Conservation (phyloP, 2,888 invertebrate genomes). For the Cataglyphis albicans region DNA sequence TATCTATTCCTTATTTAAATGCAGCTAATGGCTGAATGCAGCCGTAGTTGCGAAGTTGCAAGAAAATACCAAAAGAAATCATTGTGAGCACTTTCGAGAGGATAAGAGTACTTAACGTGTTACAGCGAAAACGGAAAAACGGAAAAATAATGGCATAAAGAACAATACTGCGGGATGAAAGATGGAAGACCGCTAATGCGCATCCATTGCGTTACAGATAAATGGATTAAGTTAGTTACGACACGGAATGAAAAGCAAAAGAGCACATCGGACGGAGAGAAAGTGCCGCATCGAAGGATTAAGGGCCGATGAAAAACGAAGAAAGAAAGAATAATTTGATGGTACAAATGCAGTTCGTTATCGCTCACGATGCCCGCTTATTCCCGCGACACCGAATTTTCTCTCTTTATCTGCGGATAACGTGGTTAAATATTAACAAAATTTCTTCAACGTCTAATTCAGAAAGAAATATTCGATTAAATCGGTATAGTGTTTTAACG, state of each 20-base stretch:
- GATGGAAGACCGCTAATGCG: conserved; percentile 60
- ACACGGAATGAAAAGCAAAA: conserved; percentile 68
- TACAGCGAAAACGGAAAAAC: conserved; percentile 40
- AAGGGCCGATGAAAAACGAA: conserved; percentile 26
- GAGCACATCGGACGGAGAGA: conserved; percentile 56
- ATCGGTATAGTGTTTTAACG: background rate
- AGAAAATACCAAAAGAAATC: conserved; percentile 72
- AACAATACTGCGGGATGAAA: conserved; percentile 64
- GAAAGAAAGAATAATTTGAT: conserved; percentile 21
- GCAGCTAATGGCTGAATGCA: conserved; percentile 58
- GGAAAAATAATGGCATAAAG: conserved; percentile 39
- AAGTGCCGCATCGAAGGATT: conserved; percentile 49
- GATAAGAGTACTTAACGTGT: conserved; percentile 73
- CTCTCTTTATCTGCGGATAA: background rate
- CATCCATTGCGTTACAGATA: conserved; percentile 72
- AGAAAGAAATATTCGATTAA: background rate
- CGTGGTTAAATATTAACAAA: background rate
- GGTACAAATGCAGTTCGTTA: conserved; percentile 31
- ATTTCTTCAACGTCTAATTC: background rate
- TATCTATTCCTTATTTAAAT: conserved; percentile 60
- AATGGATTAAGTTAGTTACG: conserved; percentile 82
- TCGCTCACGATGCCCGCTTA: conserved; percentile 16
- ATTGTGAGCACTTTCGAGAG: conserved; percentile 52
- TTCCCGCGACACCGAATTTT: background rate
- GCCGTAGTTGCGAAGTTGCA: conserved; percentile 51